Base-by-base conservation (phyloP, 2,797 vertebrate species). In the Anniella stebbinsi region DNA sequence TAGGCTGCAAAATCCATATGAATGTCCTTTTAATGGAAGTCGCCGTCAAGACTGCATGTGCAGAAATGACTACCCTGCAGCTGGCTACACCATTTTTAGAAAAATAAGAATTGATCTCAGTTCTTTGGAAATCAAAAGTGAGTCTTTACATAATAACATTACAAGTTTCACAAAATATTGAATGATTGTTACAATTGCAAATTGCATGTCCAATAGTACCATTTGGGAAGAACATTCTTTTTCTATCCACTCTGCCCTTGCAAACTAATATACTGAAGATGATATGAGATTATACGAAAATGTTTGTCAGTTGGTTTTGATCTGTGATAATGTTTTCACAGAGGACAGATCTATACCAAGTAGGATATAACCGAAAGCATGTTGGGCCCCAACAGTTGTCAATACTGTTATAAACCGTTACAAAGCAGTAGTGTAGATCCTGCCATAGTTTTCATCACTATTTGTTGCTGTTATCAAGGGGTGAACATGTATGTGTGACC, bases 11-110 rank as follows among this genome's bases (percentile, higher is more conserved):
- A 99, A 99, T 95, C 99, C 99, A 0, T 99, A 99, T 38, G 98
- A 99, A 86, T 99, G 99, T 86, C 99, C 99, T 36, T 98, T 98
- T 89, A 99, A 99, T 54, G 98, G 99, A 97, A 99, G 98, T 94
- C 98, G 98, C 82, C 98, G 96, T 88, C 97, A 98, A 95, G 98
- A 99, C 93, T 99, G 99, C 77, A 94, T 95, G 30, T 99, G 99
- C 94, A 98, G 96, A 95, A 98, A 98, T 38, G 99, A 99, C 95
- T 99, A 99, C 95, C 95, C 97, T 9, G 98, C 98, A 77, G 98
- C 98, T 45, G 99, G 99, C 83, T 98, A 98, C 95, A 99, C 99
- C 0, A 92, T 98, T 92, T 99, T 99, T 96, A 98, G 97, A 94
- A 99, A 98, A 97, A 98, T 99, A 94, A 98, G 99, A 91, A 96